Base-by-base conservation (phyloP, 1,140 invertebrate species). In the Euglossa dilemma region DNA sequence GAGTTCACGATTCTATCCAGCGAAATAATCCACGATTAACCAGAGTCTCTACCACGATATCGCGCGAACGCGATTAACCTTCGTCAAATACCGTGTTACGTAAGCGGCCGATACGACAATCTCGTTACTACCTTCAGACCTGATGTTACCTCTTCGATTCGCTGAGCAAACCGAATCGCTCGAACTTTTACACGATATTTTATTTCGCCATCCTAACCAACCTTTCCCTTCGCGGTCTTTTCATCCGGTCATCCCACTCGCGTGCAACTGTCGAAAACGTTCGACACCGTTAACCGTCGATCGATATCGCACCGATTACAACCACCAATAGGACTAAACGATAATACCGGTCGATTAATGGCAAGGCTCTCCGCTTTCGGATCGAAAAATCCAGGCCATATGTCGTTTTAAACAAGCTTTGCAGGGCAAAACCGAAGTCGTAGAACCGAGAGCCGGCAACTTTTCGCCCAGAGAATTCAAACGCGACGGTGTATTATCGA, bases 71-170 rank as follows among this genome's bases (percentile, higher is more conserved):
- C 47, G 7, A 25, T 45, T 20, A 45, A 72, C 28, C 28, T 52
- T 23, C 72, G 63, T 50, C 14, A 23, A 69, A 69, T 36, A 57
- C 8, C 36, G 36, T 52, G 63, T 84, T 84, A 80, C 77, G 61
- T 84, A 84, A 84, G 45, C 61, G 36, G 11, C 50, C 43, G 54
- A 66, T 70, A 56, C 45, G 20, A 59, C 45, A 36, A 72, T 77
- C 54, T 50, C 52, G 9, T 50, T 18, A 16, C 50, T 20, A 66
- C 28, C 14, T 71, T 8, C n/a, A 63, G 20, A 43, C 16, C 28
- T n/a, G 20, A 16, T 50, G 63, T 47, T 50, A 25, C 36, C n/a
- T 54, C 45, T 45, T 9, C 36, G 9, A 56, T 61, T 47, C 52
- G 16, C 7, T n/a, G n/a, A 12, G 12, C 43, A 16, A 66, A 43